Percentiles rank a stretch among this genome's conserved stretches.
Evolutionary conservation across 2,113 vertebrate species (phyloP).

Genomic region (Rhizomys pruinosus): DNA sequence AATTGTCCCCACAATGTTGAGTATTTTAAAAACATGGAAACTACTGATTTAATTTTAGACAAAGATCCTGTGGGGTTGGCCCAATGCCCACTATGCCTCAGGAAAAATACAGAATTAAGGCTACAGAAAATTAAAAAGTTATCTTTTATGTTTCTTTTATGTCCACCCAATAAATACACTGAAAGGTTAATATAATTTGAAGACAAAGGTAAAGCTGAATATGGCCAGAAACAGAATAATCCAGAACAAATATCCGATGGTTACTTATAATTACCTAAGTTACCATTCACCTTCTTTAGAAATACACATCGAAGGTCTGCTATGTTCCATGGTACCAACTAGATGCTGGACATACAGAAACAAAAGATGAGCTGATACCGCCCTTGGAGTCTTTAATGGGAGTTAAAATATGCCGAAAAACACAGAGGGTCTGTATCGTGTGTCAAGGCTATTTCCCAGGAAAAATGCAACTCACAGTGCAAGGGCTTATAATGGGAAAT

Average conservation of each 20-base stretch:
- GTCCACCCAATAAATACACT: background rate
- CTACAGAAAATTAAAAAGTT: slow-evolving; percentile 18
- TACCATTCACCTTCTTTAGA: background rate
- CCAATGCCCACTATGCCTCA: slow-evolving; percentile 6
- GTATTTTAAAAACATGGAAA: slow-evolving; percentile 54
- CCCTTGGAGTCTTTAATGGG: background rate
- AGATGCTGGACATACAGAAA: background rate
- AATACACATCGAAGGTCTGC: background rate
- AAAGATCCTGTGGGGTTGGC: slow-evolving; percentile 58
- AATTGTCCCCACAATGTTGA: slow-evolving; percentile 27
- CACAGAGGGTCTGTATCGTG: background rate
- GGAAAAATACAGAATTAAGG: slow-evolving; percentile 50
- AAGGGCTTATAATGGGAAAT: slow-evolving; percentile 44
- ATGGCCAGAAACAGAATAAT: background rate
- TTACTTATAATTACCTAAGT: background rate
- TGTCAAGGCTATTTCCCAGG: background rate
- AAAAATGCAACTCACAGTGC: slow-evolving; percentile 3
- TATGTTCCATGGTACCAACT: background rate
- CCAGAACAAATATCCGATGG: background rate
- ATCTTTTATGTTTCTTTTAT: slow-evolving; percentile 18
- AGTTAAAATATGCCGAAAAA: background rate
- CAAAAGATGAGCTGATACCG: background rate
- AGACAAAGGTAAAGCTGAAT: background rate
- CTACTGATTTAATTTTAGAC: slow-evolving; percentile 67
- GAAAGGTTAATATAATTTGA: slow-evolving; percentile 15